Evolutionary conservation across 2,888 invertebrate genomes (phyloP).

Genomic region (Rotaria macrura): DNA sequence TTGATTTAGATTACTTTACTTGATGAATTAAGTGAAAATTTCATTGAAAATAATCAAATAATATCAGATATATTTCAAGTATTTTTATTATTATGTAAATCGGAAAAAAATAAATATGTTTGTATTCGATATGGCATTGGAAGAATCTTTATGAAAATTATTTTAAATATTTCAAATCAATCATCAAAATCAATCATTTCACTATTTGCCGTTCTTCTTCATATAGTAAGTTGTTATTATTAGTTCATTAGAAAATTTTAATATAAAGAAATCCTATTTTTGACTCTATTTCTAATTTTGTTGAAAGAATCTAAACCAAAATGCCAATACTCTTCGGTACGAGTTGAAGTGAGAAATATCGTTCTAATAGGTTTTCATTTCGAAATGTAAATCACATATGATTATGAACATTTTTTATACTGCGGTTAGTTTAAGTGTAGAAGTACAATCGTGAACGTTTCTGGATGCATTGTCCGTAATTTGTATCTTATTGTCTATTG

Average conservation of each 20-base stretch:
- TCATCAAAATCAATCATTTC: not conserved
- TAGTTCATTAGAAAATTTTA: too few relatives aligned
- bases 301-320: too few relatives aligned
- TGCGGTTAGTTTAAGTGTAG: too few relatives aligned
- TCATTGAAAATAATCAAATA: not conserved
- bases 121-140: slow-evolving; percentile 2
- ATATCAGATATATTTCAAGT: not conserved
- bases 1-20: not conserved
- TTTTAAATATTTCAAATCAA: not conserved
- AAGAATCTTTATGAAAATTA: not conserved
- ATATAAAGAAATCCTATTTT: not conserved
- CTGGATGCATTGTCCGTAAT: too few relatives aligned
- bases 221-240: not conserved
- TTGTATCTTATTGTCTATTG: too few relatives aligned
- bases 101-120: slow-evolving; percentile 10
- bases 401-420: too few relatives aligned
- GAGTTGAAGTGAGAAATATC: too few relatives aligned
- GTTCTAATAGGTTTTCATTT: too few relatives aligned
- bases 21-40: not conserved
- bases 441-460: too few relatives aligned
- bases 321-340: too few relatives aligned
- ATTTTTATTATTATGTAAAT: slow-evolving; percentile 6
- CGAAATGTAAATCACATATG: too few relatives aligned
- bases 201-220: not conserved
- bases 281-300: not conserved